Evolutionary conservation across 2,113 vertebrate genomes (phyloP), one percentile per base, ranked within the genome.

Genomic region (Pristiophorus japonicus): DNA sequence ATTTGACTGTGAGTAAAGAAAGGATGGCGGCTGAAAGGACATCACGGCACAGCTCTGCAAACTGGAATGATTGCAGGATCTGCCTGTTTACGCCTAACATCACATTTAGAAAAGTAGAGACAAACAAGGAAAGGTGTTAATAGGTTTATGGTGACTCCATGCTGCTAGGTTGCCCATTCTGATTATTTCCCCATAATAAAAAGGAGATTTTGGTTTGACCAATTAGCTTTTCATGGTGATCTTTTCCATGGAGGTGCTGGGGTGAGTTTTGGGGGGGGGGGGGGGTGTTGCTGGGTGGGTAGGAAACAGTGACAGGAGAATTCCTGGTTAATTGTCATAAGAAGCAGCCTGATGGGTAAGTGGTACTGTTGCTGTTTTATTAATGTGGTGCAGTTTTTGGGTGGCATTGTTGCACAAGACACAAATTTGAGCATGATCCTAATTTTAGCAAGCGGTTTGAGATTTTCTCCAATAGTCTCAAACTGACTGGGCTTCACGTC

Each of bases 121-220:
- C 97, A 97, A 96, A 98, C 98, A 98, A 99, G 98, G 98, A 99
- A 99, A 99, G 98, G 98, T 98, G 98, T 98, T 99, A 99, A 99
- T 98, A 97, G 98, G 98, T 99, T 98, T 98, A 98, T 98, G 97
- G 97, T 97, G 97, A 97, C 97, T 97, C 97, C 98, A 98, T 98
- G 98, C 98, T 98, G 98, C 98, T 98, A 98, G 98, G 98, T 98
- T 98, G 98, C 97, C 98, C 98, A 98, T 99, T 98, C 98, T 97
- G 98, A 98, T 97, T 98, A 97, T 98, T 97, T 98, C 95, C 98
- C 98, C 97, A 97, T 97, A 97, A 97, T 96, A 96, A 97, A 98
- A 98, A 98, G 98, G 98, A 98, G 98, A 98, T 14, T 98, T 97
- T 98, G 97, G 97, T 98, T 97, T 98, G 98, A 99, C 98, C 98